Evolutionary conservation across 2,113 vertebrate genomes (phyloP).

Genomic region (Melanocharis versteri): DNA sequence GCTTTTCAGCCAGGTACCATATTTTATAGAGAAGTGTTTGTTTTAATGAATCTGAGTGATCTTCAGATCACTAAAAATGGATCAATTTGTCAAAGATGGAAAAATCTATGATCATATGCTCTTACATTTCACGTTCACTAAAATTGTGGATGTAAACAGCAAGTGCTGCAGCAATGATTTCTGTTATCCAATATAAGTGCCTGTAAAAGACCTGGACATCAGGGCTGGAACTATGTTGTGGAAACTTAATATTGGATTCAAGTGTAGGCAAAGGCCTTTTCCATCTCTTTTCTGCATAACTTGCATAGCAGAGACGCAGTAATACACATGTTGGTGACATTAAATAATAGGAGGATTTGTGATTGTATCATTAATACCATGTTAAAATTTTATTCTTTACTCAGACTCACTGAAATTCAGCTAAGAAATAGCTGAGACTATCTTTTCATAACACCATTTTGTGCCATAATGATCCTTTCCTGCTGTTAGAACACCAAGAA

Average conservation of each 20-base stretch:
- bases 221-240: not conserved
- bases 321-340: accelerated
- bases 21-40: slow-evolving; percentile 13
- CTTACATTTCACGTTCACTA: not conserved
- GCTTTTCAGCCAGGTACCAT: not conserved
- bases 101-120: not conserved
- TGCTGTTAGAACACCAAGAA: not conserved
- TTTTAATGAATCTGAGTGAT: slow-evolving; percentile 1
- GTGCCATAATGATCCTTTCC: not conserved
- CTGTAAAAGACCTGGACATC: not conserved
- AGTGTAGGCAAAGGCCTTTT: not conserved
- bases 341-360: not conserved
- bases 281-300: not conserved
- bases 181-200: not conserved
- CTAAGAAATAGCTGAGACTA: not conserved
- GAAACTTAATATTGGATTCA: not conserved
- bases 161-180: not conserved
- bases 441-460: not conserved
- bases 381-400: not conserved
- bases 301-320: not conserved
- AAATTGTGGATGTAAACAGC: not conserved
- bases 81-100: not conserved
- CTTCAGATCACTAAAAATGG: not conserved
- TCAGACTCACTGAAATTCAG: not conserved
- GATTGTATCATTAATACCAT: not conserved